Conservation (phyloP, 2,888 invertebrate species). For the Epiblema foenella region DNA sequence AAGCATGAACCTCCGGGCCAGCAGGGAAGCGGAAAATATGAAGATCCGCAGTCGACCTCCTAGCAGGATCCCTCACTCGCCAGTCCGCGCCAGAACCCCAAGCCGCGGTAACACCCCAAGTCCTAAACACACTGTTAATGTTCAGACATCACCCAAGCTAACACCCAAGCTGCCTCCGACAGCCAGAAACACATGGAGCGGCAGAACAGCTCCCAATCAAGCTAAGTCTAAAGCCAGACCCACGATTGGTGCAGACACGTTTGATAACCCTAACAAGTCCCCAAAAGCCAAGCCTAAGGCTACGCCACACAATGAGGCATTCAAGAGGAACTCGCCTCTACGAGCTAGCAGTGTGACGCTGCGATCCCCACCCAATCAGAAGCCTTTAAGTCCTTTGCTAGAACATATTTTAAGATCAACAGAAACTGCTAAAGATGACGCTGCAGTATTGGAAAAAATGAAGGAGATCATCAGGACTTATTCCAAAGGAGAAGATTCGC, state of each 20-base stretch:
- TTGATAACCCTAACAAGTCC: constrained; percentile 86
- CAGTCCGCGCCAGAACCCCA: constrained; percentile 70
- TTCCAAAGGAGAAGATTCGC: constrained; percentile 76
- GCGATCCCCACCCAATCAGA: constrained; percentile 85
- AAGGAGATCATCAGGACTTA: constrained; percentile 86
- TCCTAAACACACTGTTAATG: constrained; percentile 69
- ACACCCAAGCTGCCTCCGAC: constrained; percentile 75
- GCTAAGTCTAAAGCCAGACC: constrained; percentile 73
- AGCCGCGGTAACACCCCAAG: constrained; percentile 78
- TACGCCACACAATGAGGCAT: constrained; percentile 67
- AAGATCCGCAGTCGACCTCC: constrained; percentile 76
- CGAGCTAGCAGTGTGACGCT: constrained; percentile 78
- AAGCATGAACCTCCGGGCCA: constrained; percentile 72
- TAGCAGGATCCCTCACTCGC: constrained; percentile 78
- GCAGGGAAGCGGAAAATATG: constrained; percentile 73
- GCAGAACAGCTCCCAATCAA: constrained; percentile 82
- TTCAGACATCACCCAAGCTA: constrained; percentile 76
- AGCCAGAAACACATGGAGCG: constrained; percentile 90
- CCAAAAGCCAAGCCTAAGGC: constrained; percentile 80
- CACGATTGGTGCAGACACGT: constrained; percentile 73
- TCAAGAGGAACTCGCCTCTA: constrained; percentile 82
- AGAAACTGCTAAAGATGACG: constrained; percentile 89
- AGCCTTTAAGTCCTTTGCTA: constrained; percentile 87
- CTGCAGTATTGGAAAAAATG: constrained; percentile 89
- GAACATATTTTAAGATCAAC: constrained; percentile 90